Base-by-base conservation (phyloP, 2,888 invertebrate genomes). In the Andrena praecox region DNA sequence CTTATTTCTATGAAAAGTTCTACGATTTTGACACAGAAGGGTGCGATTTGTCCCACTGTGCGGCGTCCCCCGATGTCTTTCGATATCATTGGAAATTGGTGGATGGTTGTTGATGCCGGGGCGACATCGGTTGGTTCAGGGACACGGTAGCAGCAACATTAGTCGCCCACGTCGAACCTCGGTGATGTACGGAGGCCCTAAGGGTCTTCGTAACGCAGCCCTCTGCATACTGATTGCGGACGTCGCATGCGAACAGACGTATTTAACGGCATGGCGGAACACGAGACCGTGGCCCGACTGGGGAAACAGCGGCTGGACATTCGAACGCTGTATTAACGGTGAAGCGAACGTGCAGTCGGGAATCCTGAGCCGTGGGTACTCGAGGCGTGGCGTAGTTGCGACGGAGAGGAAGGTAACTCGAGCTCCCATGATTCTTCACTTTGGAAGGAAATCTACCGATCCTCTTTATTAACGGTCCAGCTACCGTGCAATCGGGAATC, bases 171-270 rank as follows among this genome's bases (percentile, higher is more conserved):
- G 24, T 27, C 56, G 27, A 56, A 4, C 10, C 56, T 24, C 24
- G 27, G 20, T 56, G 56, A 56, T 56, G 24, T 24, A 56, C 56
- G 5, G 2, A 56, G 10, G 56, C 56, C 56, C 56, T 27, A 4
- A 27, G 56, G 56, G 24, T 10, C 27, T 20, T 56, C 27, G 24
- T 1, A 56, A 56, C 56, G 56, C 56, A 56, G 27, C 10, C 56
- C 56, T 27, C 27, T 12, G 56, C 56, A 56, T 56, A 56, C 56
- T 56, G 56, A 56, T 56, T 27, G 56, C 56, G 24, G 10, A 12
- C 56, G 24, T 56, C 56, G 56, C 56, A 56, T 4, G 56, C 56
- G 56, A 56, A 27, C 56, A 56, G 56, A 24, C 24, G 56, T 56
- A 56, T 56, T 24, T 56, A 56, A 56, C 56, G 56, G 12, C 56